Base-by-base conservation (phyloP, 2,113 vertebrate species). In the Gallinago undulata region DNA sequence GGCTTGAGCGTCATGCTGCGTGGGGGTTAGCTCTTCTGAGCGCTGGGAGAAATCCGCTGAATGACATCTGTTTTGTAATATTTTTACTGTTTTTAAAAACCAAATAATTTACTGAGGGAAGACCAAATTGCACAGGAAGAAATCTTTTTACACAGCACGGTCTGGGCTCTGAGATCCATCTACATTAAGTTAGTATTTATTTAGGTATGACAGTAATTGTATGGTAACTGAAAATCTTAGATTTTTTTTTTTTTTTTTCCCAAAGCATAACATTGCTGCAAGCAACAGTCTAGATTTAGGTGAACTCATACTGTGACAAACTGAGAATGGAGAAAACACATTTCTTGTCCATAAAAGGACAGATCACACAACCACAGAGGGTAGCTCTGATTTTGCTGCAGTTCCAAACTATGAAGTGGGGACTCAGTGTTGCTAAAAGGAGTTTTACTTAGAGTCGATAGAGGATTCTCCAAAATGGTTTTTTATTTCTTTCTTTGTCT, bases 341-440 rank as follows among this genome's bases (percentile, higher is more conserved):
- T 97, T 97, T 97, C 96, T 96, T 97, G 90, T 95, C 97, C 96
- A 95, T 97, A 97, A 97, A 97, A 97, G 96, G 97, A 57, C 78
- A 97, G 95, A 69, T 90, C 93, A 93, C 82, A 90, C 84, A 79
- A 93, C 93, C 91, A 93, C 93, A 90, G 89, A 96, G 91, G 59
- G 83, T 89, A 96, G 95, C 87, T 95, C 87, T 73, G 33, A 92
- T 93, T 94, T 89, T 96, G 93, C 78, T 91, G 56, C 95, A 66
- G 84, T 90, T 94, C 89, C 93, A 93, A 89, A 91, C 92, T 86
- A 87, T 84, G 77, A 94, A 95, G 74, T 89, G 77, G 83, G 81
- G 73, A 96, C 80, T 90, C 68, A 78, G 50, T 95, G 64, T 93
- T 92, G 56, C 73, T 84, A 47, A 91, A 92, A 45, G 56, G 19